A percentile compares a stretch with the other conserved stretches of the same genome.
Conservation (phyloP, 2,797 vertebrate genomes). For the Coregonus ussuriensis region DNA sequence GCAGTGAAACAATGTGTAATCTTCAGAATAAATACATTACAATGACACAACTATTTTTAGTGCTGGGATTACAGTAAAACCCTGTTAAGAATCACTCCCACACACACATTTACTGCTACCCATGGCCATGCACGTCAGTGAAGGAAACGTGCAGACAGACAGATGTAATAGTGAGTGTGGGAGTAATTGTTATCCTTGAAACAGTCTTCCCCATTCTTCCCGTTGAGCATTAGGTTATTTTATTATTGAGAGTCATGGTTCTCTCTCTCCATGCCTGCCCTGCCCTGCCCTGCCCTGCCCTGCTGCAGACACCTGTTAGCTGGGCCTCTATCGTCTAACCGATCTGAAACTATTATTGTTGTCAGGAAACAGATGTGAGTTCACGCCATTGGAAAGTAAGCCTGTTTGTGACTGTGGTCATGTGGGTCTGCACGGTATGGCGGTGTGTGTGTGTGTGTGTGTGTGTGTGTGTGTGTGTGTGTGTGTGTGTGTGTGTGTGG, state of each 20-base stretch:
- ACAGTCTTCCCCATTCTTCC: neutral
- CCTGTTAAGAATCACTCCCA: neutral
- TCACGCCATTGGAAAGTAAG: slow-evolving; percentile 81
- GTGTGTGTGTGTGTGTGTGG: slow-evolving; percentile 21
- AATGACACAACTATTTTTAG: neutral
- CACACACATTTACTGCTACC: neutral
- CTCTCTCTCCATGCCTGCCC: slow-evolving; percentile 45
- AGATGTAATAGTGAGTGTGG: neutral
- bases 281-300: slow-evolving; percentile 15
- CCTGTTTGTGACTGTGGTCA: slow-evolving; percentile 81
- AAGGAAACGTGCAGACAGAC: neutral
- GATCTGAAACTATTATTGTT: slow-evolving; percentile 80
- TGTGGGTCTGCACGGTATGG: slow-evolving; percentile 76
- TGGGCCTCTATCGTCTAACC: slow-evolving; percentile 57
- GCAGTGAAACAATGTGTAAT: neutral
- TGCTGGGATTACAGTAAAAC: neutral
- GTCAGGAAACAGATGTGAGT: slow-evolving; percentile 86
- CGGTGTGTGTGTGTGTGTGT: too few relatives aligned
- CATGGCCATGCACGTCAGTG: neutral
- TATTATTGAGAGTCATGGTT: slow-evolving; percentile 41
- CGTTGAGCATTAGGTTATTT: neutral
- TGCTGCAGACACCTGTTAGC: slow-evolving; percentile 76
- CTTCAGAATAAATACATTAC: neutral
- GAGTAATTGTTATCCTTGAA: neutral
- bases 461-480: neutral